phyloP scores from a whole-genome alignment of 2,113 vertebrate species.

The Pogonocichla stellata region DNA sequence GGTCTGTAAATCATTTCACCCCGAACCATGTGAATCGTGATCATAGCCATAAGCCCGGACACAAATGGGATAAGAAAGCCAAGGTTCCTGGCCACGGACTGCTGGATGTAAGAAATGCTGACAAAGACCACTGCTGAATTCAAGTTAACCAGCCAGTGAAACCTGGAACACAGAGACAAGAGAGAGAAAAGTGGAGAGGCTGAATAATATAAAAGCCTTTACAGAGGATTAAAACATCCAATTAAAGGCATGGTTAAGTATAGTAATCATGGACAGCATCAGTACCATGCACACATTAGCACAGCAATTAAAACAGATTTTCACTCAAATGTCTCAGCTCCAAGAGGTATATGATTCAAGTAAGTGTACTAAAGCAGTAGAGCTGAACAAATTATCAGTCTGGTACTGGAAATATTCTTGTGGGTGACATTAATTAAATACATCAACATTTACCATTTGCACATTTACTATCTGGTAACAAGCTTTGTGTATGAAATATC shows the following conservation, averaged over 20 bases:
- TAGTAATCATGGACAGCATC: background rate
- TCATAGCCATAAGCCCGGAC: slow-evolving; percentile 82
- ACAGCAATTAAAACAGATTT: background rate
- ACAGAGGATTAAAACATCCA: background rate
- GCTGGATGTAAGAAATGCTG: slow-evolving; percentile 90
- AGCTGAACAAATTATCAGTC: background rate
- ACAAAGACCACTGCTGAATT: slow-evolving; percentile 87
- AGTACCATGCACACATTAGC: background rate
- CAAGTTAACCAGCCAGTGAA: slow-evolving; percentile 89
- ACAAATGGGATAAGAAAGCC: slow-evolving; percentile 88
- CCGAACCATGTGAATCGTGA: slow-evolving; percentile 85
- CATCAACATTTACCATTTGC: background rate
- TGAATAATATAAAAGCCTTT: background rate
- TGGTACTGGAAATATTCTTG: background rate
- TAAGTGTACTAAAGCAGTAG: background rate
- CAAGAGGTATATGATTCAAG: background rate
- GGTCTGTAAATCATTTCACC: slow-evolving; percentile 86
- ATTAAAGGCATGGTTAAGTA: background rate
- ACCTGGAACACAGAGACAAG: slow-evolving; percentile 74
- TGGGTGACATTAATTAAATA: background rate
- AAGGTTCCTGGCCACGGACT: slow-evolving; percentile 83
- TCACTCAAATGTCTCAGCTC: background rate
- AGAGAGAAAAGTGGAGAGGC: background rate
- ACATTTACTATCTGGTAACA: background rate
- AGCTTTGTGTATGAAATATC: background rate